Base-by-base conservation (phyloP, 2,113 vertebrate genomes). In the Campylomormyrus tamandua region DNA sequence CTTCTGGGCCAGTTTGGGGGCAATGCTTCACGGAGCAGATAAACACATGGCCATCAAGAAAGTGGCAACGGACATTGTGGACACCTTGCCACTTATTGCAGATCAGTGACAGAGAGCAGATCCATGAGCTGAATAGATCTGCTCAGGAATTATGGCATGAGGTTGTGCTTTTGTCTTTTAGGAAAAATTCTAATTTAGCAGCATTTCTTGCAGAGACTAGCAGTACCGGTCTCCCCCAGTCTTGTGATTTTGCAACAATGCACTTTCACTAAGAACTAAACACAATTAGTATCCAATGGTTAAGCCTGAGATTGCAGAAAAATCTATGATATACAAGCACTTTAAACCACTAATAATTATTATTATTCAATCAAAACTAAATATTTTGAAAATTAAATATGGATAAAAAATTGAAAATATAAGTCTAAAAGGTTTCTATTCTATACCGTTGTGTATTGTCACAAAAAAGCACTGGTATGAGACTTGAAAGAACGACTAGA, bases 1-100 rank as follows among this genome's bases (percentile, higher is more conserved):
- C 3, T 98, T 98, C 93, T 98, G 97, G 97, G 93, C 95, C 35
- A 98, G 96, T 85, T 89, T 98, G 19, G 95, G 89, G 89, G 90
- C 94, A 24, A 93, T 93, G 91, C 89, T 95, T 39, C 91, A 89
- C 0, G 70, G 83, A 93, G 93, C 95, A 93, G 91, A 93, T 94
- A 70, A 93, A 95, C 92, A 92, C 2, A 70, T 93, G 19, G 90
- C 92, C 86, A 48, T 95, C 24, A 93, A 91, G 6, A 89, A 94
- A 0, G 42, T 91, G 13, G 94, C 92, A 8, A 24, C 84, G 48
- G 92, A 74, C 4, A 90, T 94, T 53, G 80, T 91, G 52, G 94
- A 94, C 19, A 91, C 39, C 3, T 88, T 87, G 5, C 19, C 91
- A 52, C 88, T 92, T 84, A 0, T 94, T 15, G 58, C 84, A 58